Evolutionary conservation across 2,888 invertebrate species (phyloP).

Genomic region (Tinea semifulvella): DNA sequence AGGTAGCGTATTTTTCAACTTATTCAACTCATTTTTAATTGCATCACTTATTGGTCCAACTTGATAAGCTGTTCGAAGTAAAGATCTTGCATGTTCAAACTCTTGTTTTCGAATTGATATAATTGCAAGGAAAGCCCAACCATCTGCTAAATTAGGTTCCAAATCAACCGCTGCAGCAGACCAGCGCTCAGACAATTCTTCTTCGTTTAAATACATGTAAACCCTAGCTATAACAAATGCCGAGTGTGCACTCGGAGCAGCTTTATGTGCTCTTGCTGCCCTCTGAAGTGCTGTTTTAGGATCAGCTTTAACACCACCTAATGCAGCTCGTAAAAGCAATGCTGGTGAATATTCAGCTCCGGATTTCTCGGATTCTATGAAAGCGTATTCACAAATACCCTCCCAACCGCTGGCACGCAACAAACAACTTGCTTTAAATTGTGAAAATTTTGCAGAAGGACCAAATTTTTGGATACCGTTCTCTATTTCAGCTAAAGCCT

Average conservation of each 20-base stretch:
- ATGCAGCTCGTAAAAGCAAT: constrained; percentile 39
- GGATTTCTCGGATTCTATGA: constrained; percentile 35
- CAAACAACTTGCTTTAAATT: constrained; percentile 43
- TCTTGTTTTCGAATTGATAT: constrained; percentile 40
- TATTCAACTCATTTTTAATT: constrained; percentile 36
- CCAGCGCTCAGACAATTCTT: constrained; percentile 46
- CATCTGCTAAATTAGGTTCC: constrained; percentile 49
- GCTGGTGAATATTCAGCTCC: constrained; percentile 35
- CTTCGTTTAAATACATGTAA: constrained; percentile 34
- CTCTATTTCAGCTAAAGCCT: constrained; percentile 32
- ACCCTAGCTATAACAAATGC: constrained; percentile 43
- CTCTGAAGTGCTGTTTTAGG: constrained; percentile 40
- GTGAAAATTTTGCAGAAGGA: constrained; percentile 39
- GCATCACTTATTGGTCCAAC: constrained; percentile 40
- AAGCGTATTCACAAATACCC: constrained; percentile 34
- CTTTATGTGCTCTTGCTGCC: constrained; percentile 46
- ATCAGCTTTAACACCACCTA: constrained; percentile 30
- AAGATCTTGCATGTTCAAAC: constrained; percentile 36
- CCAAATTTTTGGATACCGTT: constrained; percentile 37
- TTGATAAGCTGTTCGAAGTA: constrained; percentile 48
- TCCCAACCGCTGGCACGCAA: constrained; percentile 38
- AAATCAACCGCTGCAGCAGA: constrained; percentile 41
- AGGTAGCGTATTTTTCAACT: constrained; percentile 30
- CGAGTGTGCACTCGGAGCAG: constrained; percentile 40
- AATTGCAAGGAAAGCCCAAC: constrained; percentile 48